A percentile compares a stretch with the other conserved stretches of the same genome.
phyloP scores from a whole-genome alignment of 1,140 invertebrate genomes.

The Ptiloglossa arizonensis region DNA sequence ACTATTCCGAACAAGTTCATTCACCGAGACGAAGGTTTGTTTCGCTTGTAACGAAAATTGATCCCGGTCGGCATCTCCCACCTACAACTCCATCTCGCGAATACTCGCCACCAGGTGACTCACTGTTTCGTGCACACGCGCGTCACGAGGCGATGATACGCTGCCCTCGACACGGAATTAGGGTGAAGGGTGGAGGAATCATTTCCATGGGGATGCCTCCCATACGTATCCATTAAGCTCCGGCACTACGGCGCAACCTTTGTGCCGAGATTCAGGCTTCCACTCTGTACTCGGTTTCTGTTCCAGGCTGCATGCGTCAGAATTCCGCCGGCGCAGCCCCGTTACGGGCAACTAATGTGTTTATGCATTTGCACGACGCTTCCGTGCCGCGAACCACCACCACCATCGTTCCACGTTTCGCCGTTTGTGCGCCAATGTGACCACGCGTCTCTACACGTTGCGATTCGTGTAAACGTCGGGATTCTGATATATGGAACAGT shows the following conservation, averaged over 20 bases:
- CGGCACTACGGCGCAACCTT: conserved; percentile 24
- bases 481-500: neutral
- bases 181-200: conserved; percentile 34
- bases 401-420: conserved; percentile 21
- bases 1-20: too few species aligned
- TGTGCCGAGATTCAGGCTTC: conserved; percentile 23
- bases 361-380: conserved; percentile 73
- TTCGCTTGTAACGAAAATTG: too few species aligned
- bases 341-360: conserved; percentile 73
- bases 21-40: too few species aligned
- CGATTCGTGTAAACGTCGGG: conserved; percentile 6
- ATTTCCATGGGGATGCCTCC: conserved; percentile 64
- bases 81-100: too few species aligned
- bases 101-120: neutral
- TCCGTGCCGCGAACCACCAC: conserved; percentile 38
- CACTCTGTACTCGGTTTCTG: conserved; percentile 26
- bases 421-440: neutral
- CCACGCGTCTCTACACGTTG: neutral
- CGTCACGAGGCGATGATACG: conserved; percentile 49
- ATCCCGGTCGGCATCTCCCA: too few species aligned
- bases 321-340: conserved; percentile 49
- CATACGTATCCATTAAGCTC: conserved; percentile 41
- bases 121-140: conserved; percentile 42
- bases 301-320: conserved; percentile 30
- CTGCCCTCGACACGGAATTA: conserved; percentile 45